Percentiles rank a stretch among this genome's conserved stretches.
Conservation (phyloP, 2,113 vertebrate species). For the Festucalex cinctus region DNA sequence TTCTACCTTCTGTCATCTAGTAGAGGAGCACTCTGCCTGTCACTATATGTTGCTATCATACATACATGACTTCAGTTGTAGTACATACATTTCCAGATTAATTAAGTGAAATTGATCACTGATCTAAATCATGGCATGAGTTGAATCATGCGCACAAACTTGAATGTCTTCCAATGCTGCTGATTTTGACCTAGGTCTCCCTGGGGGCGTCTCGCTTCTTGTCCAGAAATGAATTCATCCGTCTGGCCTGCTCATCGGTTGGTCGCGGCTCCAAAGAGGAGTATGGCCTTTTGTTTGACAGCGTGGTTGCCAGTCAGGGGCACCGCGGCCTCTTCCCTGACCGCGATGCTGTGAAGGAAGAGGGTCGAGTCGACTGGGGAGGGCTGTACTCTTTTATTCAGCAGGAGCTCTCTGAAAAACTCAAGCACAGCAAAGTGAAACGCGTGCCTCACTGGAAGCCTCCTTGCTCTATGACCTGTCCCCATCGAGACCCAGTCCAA, state of each 20-base stretch:
- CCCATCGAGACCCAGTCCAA: conserved; percentile 77
- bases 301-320: conserved; percentile 65
- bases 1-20: too few species aligned
- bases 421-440: conserved; percentile 59
- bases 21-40: too few species aligned
- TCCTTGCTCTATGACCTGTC: conserved; percentile 64
- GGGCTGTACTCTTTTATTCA: conserved; percentile 78
- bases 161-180: background rate
- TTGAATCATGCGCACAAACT: background rate
- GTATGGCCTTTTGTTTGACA: conserved; percentile 80
- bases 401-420: conserved; percentile 74
- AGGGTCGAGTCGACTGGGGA: conserved; percentile 75
- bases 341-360: conserved; percentile 66
- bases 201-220: conserved; percentile 48
- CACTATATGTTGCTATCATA: background rate
- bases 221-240: conserved; percentile 71
- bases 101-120: background rate
- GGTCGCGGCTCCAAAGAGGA: conserved; percentile 71
- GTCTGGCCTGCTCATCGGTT: conserved; percentile 58
- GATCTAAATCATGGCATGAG: background rate
- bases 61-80: background rate
- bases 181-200: conserved; percentile 48
- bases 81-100: too few species aligned
- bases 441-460: conserved; percentile 72
- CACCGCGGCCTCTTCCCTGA: conserved; percentile 73